phyloP scores from a whole-genome alignment of 2,113 vertebrate genomes.

The Brachypteracias leptosomus region DNA sequence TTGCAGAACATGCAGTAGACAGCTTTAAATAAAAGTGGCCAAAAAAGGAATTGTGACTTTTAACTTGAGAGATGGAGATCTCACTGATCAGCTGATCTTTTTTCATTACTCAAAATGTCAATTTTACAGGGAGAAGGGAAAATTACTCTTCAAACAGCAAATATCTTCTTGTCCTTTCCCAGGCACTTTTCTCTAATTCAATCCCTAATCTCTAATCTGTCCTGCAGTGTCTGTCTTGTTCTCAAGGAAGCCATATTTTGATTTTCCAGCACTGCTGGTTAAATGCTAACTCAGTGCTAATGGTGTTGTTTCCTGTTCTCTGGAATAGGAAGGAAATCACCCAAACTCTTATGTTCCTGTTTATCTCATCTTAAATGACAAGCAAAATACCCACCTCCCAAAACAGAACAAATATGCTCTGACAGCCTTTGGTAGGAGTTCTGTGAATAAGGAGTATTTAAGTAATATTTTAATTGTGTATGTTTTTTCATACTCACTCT shows the following conservation, averaged over 20 bases:
- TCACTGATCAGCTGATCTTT: background rate
- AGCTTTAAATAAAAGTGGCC: background rate
- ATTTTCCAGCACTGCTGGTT: background rate
- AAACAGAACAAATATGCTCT: background rate
- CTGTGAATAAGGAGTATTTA: background rate
- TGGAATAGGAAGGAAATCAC: background rate
- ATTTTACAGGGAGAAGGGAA: background rate
- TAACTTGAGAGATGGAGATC: background rate
- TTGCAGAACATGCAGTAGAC: background rate
- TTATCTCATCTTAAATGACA: background rate
- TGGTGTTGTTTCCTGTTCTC: background rate
- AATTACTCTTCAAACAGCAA: background rate
- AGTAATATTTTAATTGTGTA: background rate
- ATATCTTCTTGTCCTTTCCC: background rate
- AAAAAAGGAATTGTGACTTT: background rate
- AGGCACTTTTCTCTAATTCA: background rate
- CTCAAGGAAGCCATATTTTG: background rate
- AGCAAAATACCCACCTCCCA: background rate
- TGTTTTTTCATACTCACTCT: background rate
- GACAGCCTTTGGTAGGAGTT: background rate
- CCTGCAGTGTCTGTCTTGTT: background rate
- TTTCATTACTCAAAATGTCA: background rate
- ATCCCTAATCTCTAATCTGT: background rate
- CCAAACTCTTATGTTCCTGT: background rate
- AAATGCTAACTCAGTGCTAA: background rate